These are phyloP conservation scores for Drosophila nigrodunni DNA, from an alignment of 1,140 invertebrate species.

Conservation along the genomic window DNA sequence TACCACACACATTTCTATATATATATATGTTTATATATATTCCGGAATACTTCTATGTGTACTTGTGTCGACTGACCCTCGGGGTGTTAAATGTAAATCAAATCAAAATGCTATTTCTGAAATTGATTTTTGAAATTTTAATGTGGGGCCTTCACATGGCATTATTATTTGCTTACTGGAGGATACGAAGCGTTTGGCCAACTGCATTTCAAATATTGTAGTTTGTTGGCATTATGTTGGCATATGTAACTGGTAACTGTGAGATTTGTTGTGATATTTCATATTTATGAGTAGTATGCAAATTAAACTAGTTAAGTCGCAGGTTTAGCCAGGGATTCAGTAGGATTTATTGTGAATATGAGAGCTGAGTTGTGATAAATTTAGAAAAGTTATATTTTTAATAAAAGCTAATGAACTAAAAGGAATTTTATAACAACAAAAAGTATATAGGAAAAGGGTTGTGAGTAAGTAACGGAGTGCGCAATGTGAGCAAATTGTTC, in stretches of 20 bases:
- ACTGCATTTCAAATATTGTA: not conserved
- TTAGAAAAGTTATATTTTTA: not conserved
- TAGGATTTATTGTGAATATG: not conserved
- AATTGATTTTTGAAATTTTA: constrained; percentile 83
- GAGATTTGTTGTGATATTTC: not conserved
- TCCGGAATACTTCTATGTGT: not conserved
- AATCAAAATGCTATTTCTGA: constrained; percentile 81
- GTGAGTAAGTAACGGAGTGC: no score
- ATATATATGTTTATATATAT: not conserved
- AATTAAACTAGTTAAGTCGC: not conserved
- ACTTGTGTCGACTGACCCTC: constrained; percentile 29
- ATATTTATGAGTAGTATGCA: not conserved
- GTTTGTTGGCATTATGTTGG: not conserved
- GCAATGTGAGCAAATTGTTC: no score
- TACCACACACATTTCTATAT: constrained; percentile 4
- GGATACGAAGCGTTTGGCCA: not conserved
- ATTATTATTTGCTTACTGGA: not conserved
- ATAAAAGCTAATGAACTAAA: no score
- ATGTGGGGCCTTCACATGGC: constrained; percentile 29
- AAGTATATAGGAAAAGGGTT: no score
- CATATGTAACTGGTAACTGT: not conserved
- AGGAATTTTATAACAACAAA: no score
- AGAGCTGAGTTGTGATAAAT: no score
- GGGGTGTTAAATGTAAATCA: constrained; percentile 78
- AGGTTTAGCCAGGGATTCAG: not conserved